These are phyloP conservation scores for Megaustenia siamemsis DNA, from an alignment of 2,888 invertebrate genomes.

Conservation along the genomic window DNA sequence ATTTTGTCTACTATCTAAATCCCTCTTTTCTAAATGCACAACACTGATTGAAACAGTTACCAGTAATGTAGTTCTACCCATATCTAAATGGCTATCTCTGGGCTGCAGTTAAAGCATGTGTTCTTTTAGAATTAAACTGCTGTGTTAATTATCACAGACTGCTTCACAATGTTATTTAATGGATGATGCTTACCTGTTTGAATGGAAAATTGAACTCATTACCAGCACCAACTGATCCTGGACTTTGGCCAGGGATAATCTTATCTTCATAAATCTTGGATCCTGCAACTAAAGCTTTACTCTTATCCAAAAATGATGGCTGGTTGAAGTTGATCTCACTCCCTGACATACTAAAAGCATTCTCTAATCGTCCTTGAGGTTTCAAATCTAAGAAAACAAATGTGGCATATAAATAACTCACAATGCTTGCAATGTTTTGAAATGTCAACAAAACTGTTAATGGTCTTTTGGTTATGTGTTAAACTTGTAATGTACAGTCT, in stretches of 20 bases:
- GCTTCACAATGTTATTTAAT: background rate
- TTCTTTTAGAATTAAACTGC: too few relatives aligned
- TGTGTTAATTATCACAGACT: too few relatives aligned
- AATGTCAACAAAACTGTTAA: background rate
- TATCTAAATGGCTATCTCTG: too few relatives aligned
- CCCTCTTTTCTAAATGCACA: too few relatives aligned
- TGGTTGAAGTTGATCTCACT: constrained; percentile 57
- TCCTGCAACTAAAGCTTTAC: background rate
- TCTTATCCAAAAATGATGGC: constrained; percentile 1
- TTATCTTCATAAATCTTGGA: constrained; percentile 59
- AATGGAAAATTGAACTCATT: background rate
- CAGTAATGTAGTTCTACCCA: too few relatives aligned
- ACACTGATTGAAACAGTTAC: too few relatives aligned
- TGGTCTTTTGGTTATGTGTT: too few relatives aligned
- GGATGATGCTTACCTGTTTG: background rate
- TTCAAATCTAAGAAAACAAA: constrained; percentile 18
- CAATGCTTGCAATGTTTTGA: background rate
- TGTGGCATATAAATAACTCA: background rate
- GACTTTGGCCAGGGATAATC: constrained; percentile 55
- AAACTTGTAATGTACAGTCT: too few relatives aligned
- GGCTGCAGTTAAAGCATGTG: too few relatives aligned
- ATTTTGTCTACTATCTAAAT: too few relatives aligned
- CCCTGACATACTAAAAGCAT: constrained; percentile 14
- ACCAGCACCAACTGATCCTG: background rate
- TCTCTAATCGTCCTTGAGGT: background rate